Percentiles rank a stretch among this genome's conserved stretches.
phyloP scores from a whole-genome alignment of 2,797 vertebrate species.

The Cercopithecus hamlyni region DNA sequence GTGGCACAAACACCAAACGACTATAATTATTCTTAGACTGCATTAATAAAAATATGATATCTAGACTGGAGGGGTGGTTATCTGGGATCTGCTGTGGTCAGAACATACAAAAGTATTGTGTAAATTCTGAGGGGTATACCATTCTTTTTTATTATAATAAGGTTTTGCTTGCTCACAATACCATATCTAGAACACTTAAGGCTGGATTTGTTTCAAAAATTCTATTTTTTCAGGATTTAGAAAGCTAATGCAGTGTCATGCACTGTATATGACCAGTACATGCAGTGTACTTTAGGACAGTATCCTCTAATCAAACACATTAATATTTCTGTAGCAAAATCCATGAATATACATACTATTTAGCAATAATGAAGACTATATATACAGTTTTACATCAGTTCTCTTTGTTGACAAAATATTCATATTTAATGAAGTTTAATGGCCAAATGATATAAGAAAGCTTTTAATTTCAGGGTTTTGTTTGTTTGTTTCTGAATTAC shows the following conservation, averaged over 20 bases:
- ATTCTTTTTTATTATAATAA: neutral
- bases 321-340: constrained; percentile 8
- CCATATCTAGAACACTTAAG: neutral
- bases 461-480: neutral
- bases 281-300: neutral
- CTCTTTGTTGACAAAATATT: constrained; percentile 28
- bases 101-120: neutral
- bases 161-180: neutral
- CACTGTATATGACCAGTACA: neutral
- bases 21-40: neutral
- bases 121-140: neutral
- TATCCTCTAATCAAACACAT: neutral
- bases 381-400: neutral
- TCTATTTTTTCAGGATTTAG: neutral
- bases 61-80: neutral
- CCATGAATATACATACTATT: neutral
- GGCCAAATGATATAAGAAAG: neutral
- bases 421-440: constrained; percentile 29
- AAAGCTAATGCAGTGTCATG: neutral
- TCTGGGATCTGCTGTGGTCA: neutral
- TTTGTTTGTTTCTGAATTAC: neutral
- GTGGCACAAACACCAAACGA: neutral
- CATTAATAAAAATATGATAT: constrained; percentile 34
- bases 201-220: neutral
- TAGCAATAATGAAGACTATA: constrained; percentile 1